These are phyloP conservation scores for Calycopis cecrops DNA, from an alignment of 1,140 invertebrate species.

Conservation along the genomic window DNA sequence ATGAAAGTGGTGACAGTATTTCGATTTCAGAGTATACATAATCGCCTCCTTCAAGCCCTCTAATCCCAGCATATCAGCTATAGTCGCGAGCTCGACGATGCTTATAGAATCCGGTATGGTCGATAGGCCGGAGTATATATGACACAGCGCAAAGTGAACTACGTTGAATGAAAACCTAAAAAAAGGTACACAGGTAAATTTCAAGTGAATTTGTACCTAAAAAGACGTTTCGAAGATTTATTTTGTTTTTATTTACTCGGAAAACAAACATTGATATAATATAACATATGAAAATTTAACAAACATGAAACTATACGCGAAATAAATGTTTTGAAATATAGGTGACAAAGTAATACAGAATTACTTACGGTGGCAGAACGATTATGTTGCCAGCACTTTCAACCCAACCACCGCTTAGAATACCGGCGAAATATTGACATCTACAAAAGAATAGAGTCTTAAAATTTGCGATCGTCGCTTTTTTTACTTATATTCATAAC, in stretches of 20 bases:
- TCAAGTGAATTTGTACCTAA: neutral
- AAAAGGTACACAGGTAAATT: conserved; percentile 22
- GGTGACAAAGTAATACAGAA: neutral
- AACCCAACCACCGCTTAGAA: conserved; percentile 89
- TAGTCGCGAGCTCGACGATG: conserved; percentile 88
- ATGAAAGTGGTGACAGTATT: conserved; percentile 94
- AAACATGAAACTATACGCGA: too few species aligned
- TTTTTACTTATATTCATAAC: too few species aligned
- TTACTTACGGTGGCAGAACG: conserved; percentile 84
- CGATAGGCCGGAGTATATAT: conserved; percentile 93
- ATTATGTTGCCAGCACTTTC: conserved; percentile 86
- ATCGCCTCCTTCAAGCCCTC: conserved; percentile 94
- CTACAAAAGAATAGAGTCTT: conserved; percentile 36
- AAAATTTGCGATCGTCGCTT: too few species aligned
- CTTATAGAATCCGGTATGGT: conserved; percentile 89
- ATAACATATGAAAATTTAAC: too few species aligned
- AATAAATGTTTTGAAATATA: too few species aligned
- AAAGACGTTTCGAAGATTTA: too few species aligned
- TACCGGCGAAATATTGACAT: conserved; percentile 93
- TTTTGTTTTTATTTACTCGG: too few species aligned
- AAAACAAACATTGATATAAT: too few species aligned
- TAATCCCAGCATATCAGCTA: conserved; percentile 91
- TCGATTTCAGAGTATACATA: conserved; percentile 88
- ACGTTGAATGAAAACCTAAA: conserved; percentile 86
- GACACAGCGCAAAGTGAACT: conserved; percentile 92